Evolutionary conservation across 2,113 vertebrate genomes (phyloP), one percentile per base, ranked within the genome.

Genomic region (Numida meleagris): DNA sequence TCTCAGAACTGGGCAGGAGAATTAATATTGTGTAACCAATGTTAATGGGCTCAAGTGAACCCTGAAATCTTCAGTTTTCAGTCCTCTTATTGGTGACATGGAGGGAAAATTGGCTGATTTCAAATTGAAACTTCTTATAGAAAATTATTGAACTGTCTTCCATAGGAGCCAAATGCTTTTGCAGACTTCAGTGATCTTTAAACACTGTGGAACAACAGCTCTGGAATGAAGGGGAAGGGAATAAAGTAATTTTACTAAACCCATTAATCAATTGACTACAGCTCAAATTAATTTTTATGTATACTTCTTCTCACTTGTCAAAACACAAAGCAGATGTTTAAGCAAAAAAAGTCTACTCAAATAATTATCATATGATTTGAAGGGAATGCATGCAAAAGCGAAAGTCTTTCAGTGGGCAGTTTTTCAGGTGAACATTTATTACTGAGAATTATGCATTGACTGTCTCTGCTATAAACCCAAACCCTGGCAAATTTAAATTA

Each of bases 291-390:
- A 85, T 80, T 95, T 84, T 45, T 58, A 14, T 59, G 45, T 57
- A 1, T 50, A 66, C 87, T 80, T 76, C 50, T 9, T 38, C 55
- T 77, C 50, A 12, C 34, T 23, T 13, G 2, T 19, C 82, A 76
- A 89, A 91, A 73, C 82, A 85, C 25, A 73, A 87, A 95, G 58
- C 81, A 95, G 67, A 71, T 86, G 89, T 57, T 92, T 67, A 12
- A 43, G 23, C 36, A 45, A 66, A 67, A 13, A 13, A 6, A 85
- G 17, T 79, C 63, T 57, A 13, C 31, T n/a, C 0, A 0, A 4
- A 40, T 94, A 75, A 45, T 82, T 58, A 46, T 29, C 36, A 5
- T 17, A 29, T 29, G 42, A 65, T 20, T 4, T 45, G 48, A 78
- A 70, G 5, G n/a, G 61, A 25, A 79, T 50, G 8, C 2, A 1